These are phyloP conservation scores for Caenorhabditis wallacei DNA, from an alignment of 2,888 invertebrate species.

Conservation along the genomic window DNA sequence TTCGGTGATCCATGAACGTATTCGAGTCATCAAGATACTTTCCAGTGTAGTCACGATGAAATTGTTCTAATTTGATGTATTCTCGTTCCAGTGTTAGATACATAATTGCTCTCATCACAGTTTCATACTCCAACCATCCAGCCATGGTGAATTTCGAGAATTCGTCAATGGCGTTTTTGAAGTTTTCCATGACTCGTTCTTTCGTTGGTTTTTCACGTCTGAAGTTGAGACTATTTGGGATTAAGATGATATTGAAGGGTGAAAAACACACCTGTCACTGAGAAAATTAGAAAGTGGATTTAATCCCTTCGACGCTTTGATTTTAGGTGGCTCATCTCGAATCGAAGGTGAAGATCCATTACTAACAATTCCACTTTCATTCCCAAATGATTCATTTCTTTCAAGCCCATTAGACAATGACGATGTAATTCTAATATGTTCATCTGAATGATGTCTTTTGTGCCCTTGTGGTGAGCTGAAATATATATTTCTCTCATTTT, in stretches of 20 bases:
- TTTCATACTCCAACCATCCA: slow-evolving; percentile 81
- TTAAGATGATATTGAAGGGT: neutral
- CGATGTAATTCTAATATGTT: slow-evolving; percentile 66
- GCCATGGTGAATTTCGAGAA: slow-evolving; percentile 81
- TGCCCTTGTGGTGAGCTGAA: slow-evolving; percentile 73
- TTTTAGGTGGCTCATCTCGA: slow-evolving; percentile 63
- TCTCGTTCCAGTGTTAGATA: slow-evolving; percentile 72
- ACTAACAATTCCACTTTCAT: slow-evolving; percentile 68
- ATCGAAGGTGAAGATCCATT: slow-evolving; percentile 62
- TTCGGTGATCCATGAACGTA: slow-evolving; percentile 77
- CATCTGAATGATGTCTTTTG: slow-evolving; percentile 81
- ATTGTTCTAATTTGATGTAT: slow-evolving; percentile 79
- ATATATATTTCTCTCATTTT: slow-evolving; percentile 43
- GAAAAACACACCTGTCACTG: slow-evolving; percentile 42
- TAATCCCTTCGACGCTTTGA: slow-evolving; percentile 49
- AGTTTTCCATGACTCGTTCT: slow-evolving; percentile 62
- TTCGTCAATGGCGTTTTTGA: slow-evolving; percentile 80
- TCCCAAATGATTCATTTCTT: slow-evolving; percentile 59
- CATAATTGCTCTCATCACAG: slow-evolving; percentile 79
- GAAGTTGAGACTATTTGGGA: slow-evolving; percentile 19
- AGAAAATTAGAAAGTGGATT: slow-evolving; percentile 59
- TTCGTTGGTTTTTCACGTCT: slow-evolving; percentile 63
- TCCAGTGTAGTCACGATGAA: slow-evolving; percentile 81
- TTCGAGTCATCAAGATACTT: slow-evolving; percentile 82
- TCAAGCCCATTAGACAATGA: slow-evolving; percentile 57